Evolutionary conservation across 2,113 vertebrate species (phyloP), one percentile per base, ranked within the genome.

Genomic region (Scopus umbretta): DNA sequence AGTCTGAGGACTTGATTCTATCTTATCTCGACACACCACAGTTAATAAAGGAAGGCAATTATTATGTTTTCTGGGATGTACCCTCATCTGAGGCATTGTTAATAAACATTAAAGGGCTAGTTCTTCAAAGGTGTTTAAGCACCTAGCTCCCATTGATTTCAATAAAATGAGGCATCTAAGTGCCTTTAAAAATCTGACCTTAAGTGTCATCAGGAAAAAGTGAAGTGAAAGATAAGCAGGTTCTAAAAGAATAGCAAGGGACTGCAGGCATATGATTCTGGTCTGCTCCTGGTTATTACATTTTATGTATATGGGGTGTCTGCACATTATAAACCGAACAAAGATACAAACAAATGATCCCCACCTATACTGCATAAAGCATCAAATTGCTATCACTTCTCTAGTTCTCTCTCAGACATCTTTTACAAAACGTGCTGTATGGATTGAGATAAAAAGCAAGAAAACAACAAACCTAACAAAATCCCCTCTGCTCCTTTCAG

Each of bases 1-100:
- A 95, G 91, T 95, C 91, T 95, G 76, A 97, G 80, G 95, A 56
- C 94, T 89, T 94, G 96, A 97, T 97, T 96, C 85, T 96, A 96
- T 96, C 97, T 97, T 97, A 96, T 94, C 95, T 95, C 65, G 14
- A 91, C 91, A 96, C 83, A 96, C 67, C 91, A 90, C 70, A 67
- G 92, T 95, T 96, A 96, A 96, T 96, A 96, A 96, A 96, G 84
- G 79, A 59, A 95, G 75, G 93, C 79, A 95, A 96, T 96, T 96
- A 97, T 92, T 95, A 86, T 93, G 90, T 96, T 97, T 97, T 97
- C 89, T 96, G 84, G 87, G 90, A 84, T 90, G 90, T 92, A 91
- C 89, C 93, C 86, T 96, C 94, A 91, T 94, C 95, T 85, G 73
- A 94, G 76, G 78, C 78, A 68, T 61, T 96, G 95, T 91, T 95